Base-by-base conservation (phyloP, 2,888 invertebrate genomes). In the Omphaloscelis lunosa region DNA sequence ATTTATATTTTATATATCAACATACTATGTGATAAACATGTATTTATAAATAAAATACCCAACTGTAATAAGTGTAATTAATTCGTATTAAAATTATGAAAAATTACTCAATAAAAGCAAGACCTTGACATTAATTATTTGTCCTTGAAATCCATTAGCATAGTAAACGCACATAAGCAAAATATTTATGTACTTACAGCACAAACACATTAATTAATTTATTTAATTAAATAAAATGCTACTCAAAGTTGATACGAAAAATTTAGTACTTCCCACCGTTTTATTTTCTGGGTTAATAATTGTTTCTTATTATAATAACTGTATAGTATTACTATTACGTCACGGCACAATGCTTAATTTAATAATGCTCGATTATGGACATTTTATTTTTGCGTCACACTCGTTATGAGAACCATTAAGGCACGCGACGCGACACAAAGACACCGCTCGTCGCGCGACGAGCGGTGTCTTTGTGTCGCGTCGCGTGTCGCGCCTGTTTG, bases 231-330 rank as follows among this genome's bases (percentile, higher is more conserved):
- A 70, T 71, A 61, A 56, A 66, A 39, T 67, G 8, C 29, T 59
- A 66, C 48, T 69, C n/a, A 51, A 84, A 69, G 56, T 12, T 45
- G 56, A 71, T 61, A 72, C 34, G 53, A 65, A 56, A 74, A 58
- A 53, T 59, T 62, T 69, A 84, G 71, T 51, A 78, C 75, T 84
- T 85, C 75, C 69, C 78, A 78, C 66, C 48, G 23, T 70, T 72
- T 72, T 29, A 59, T 69, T 78, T 72, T 84, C 53, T 78, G 72
- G 72, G 83, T 85, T 84, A 82, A 82, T n/a, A 65, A 70, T 72
- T 74, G 34, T 82, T 82, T 75, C 29, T 75, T 70, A 71, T 85
- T 85, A 58, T n/a, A 59, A 71, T 68, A 76, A 80, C 69, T 72
- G 75, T 80, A 70, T 73, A n/a, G n/a, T n/a, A 81, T 85, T 71